Base-by-base conservation (phyloP, 2,888 invertebrate species). In the Keiferia lycopersicella region DNA sequence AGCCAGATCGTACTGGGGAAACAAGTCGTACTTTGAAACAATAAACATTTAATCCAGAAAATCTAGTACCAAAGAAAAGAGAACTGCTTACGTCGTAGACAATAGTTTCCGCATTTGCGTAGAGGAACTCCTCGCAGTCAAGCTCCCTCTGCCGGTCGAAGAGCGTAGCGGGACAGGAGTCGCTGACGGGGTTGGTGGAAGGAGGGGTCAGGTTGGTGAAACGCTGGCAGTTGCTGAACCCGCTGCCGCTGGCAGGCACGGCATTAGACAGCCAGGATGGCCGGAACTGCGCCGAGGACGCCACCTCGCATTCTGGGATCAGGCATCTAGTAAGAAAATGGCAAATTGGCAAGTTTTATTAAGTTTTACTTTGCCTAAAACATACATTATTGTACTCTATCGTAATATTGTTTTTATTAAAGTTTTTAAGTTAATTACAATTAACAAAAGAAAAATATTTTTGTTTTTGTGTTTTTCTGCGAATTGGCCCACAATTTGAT, bases 141-240 rank as follows among this genome's bases (percentile, higher is more conserved):
- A 74, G 63, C 0, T 73, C 60, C 0, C 22, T 66, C 41, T 71
- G 64, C 0, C 68, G 71, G 66, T 89, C 69, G 69, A 90, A 90
- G 64, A 83, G 76, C 1, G 68, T 60, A 0, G 80, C 78, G 0
- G 88, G 85, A 63, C 89, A 90, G 14, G 70, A 68, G 22, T 66
- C 51, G 12, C 7, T 34, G 51, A 38, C 16, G 14, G 7, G 20
- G 34, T 2, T 18, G 30, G 10, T 0, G 26, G 1, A 58, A n/a
- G 22, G 26, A 1, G 11, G 16, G 30, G 64, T n/a, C 14, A n/a
- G 60, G 65, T 58, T 53, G 38, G 11, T 62, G 41, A 73, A 93
- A 0, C 93, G 86, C 60, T 82, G 77, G 69, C 94, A 93, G 61
- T 86, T 86, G 63, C 92, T 89, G 67, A 88, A 77, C 0, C 71